These are phyloP conservation scores for Lordiphosa fenestrarum DNA, from an alignment of 2,888 invertebrate species.

Conservation along the genomic window DNA sequence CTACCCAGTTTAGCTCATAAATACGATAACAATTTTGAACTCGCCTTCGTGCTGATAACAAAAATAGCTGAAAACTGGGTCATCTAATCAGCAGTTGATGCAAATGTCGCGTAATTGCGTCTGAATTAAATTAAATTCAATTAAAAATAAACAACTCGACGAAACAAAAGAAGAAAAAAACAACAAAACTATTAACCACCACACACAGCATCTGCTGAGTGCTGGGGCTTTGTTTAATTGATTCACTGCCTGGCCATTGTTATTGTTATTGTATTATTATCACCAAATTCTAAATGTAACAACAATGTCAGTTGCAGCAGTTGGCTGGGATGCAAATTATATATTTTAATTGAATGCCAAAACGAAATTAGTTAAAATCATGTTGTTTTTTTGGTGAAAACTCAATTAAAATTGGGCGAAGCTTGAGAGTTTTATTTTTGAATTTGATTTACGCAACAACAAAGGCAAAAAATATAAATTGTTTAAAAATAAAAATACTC, in stretches of 20 bases:
- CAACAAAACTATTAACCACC: constrained; percentile 25
- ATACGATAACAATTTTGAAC: constrained; percentile 28
- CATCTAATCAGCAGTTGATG: constrained; percentile 46
- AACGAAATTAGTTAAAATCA: background rate
- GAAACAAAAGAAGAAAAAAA: constrained; percentile 19
- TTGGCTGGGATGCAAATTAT: background rate
- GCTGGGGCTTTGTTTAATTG: constrained; percentile 4
- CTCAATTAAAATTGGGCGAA: constrained; percentile 1
- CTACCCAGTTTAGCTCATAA: background rate
- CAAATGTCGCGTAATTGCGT: constrained; percentile 35
- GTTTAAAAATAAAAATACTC: constrained; percentile 40
- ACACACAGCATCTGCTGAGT: background rate
- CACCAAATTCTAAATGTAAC: background rate
- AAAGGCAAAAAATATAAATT: constrained; percentile 23
- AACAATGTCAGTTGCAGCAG: constrained; percentile 16
- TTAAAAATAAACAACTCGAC: constrained; percentile 3
- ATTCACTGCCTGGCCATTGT: background rate
- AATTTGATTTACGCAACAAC: constrained; percentile 41
- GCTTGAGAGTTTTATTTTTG: constrained; percentile 2
- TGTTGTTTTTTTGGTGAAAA: background rate
- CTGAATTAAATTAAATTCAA: constrained; percentile 33
- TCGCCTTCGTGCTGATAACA: constrained; percentile 27
- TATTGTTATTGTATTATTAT: background rate
- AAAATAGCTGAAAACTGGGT: constrained; percentile 38
- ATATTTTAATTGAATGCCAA: constrained; percentile 5